Percentiles rank a stretch among this genome's conserved stretches.
Evolutionary conservation across 2,888 invertebrate species (phyloP).

Genomic region (Amblyjoppa proteus): DNA sequence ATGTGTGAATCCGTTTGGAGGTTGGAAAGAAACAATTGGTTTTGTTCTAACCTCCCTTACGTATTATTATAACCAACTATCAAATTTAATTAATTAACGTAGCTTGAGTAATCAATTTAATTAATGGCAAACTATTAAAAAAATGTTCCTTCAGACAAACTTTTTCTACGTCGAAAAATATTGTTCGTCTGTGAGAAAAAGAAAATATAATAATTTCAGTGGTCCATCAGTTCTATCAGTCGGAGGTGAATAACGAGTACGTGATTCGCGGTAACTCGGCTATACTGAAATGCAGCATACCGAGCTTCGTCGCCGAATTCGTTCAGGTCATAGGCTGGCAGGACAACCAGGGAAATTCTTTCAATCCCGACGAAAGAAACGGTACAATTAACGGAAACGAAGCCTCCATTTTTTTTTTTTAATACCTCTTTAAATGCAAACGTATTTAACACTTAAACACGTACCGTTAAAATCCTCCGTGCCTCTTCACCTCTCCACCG

Average conservation of each 20-base stretch:
- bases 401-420: background rate
- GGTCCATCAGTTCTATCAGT: conserved; percentile 95
- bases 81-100: too few species aligned
- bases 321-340: conserved; percentile 95
- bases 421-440: background rate
- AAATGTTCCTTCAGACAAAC: background rate
- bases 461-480: background rate
- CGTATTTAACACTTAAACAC: background rate
- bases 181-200: background rate
- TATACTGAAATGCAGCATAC: conserved; percentile 95
- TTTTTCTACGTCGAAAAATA: background rate
- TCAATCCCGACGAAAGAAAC: conserved; percentile 80
- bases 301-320: conserved; percentile 96
- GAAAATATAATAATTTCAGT: conserved; percentile 86
- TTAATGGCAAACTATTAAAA: background rate
- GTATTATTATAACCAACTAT: too few species aligned
- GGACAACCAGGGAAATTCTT: conserved; percentile 85
- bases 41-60: too few species aligned
- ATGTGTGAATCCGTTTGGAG: too few species aligned
- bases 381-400: conserved; percentile 73
- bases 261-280: conserved; percentile 95
- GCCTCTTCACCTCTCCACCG: conserved; percentile 3
- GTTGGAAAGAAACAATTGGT: too few species aligned
- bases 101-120: background rate
- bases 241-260: conserved; percentile 96